Base-by-base conservation (phyloP, 2,888 invertebrate species). In the Leptarthrus brevirostris region DNA sequence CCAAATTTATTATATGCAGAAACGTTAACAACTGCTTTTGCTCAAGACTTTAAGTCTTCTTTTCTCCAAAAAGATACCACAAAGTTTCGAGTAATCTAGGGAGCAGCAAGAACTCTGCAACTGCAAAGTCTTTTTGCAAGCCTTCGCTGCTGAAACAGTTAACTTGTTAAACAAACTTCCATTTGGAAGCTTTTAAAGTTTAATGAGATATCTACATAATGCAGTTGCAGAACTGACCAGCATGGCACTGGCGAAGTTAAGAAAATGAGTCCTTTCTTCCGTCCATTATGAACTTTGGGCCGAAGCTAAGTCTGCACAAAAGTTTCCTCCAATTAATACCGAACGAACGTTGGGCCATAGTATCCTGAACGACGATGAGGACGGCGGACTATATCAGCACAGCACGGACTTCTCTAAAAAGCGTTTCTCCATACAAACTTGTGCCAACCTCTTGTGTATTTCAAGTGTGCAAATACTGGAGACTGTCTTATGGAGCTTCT, bases 271-370 rank as follows among this genome's bases (percentile, higher is more conserved):
- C 61, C 71, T 71, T 71, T 54, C 40, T 54, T 56, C 44, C 26
- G 56, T 30, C 74, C 73, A 75, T 75, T 75, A 75, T 75, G 58
- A 71, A 76, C 72, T 76, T 64, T 54, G 69, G 58, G 34, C 58
- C 49, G 53, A 40, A 76, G 73, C 76, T 70, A 76, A 76, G 76
- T 76, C 76, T 74, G 76, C 76, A 76, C 10, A 76, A 76, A 76
- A 76, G 76, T 76, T 74, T 76, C 34, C 72, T 72, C 70, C 76
- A 76, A 74, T 76, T 76, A 76, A 74, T 72, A 61, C 72, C 56
- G 54, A 53, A 54, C 69, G 34, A 26, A 26, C 20, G 54, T 5
- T 8, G 6, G 49, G 18, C 3, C 16, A 18, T 49, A 12, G 40
- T 40, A 40, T 40, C 40, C 40, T 22, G 47, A 24, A 36, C 22